These are phyloP conservation scores for Caenorhabditis virilis DNA, from an alignment of 2,888 invertebrate genomes.

Conservation along the genomic window DNA sequence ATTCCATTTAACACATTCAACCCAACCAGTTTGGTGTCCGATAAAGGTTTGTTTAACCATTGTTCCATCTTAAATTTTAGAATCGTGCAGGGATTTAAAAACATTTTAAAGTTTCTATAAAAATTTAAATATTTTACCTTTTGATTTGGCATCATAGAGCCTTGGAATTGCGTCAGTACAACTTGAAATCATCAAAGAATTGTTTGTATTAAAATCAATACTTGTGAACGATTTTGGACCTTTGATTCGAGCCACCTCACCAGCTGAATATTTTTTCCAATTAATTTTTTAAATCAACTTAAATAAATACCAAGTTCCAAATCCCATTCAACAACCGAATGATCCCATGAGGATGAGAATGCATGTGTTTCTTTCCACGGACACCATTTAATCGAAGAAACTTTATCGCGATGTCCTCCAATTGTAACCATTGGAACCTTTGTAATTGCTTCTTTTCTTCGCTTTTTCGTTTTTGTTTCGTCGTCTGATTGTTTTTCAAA, in stretches of 20 bases:
- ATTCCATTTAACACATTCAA: conserved; percentile 88
- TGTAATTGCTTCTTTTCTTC: conserved; percentile 45
- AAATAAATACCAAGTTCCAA: conserved; percentile 70
- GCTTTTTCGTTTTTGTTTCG: conserved; percentile 31
- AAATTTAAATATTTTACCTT: conserved; percentile 65
- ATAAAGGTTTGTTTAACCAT: conserved; percentile 86
- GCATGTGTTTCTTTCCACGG: conserved; percentile 76
- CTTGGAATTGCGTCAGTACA: conserved; percentile 89
- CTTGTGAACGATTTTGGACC: conserved; percentile 78
- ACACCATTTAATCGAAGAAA: conserved; percentile 82
- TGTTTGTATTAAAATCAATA: conserved; percentile 81
- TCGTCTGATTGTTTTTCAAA: conserved; percentile 42
- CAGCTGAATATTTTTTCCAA: conserved; percentile 27
- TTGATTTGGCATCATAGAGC: conserved; percentile 87
- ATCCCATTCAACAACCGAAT: conserved; percentile 92
- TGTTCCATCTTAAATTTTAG: conserved; percentile 72
- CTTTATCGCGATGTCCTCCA: conserved; percentile 88
- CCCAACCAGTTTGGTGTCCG: conserved; percentile 88
- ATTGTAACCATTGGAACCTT: conserved; percentile 80
- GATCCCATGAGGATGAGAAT: conserved; percentile 91
- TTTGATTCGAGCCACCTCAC: conserved; percentile 49
- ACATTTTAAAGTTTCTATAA: conserved; percentile 1
- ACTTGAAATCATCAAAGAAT: conserved; percentile 79
- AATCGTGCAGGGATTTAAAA: too few species aligned
- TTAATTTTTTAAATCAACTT: neutral